Percentiles rank a stretch among this genome's conserved stretches.
These are phyloP conservation scores for Brachynemurus nebulosus DNA, from an alignment of 2,888 invertebrate genomes.

Conservation along the genomic window DNA sequence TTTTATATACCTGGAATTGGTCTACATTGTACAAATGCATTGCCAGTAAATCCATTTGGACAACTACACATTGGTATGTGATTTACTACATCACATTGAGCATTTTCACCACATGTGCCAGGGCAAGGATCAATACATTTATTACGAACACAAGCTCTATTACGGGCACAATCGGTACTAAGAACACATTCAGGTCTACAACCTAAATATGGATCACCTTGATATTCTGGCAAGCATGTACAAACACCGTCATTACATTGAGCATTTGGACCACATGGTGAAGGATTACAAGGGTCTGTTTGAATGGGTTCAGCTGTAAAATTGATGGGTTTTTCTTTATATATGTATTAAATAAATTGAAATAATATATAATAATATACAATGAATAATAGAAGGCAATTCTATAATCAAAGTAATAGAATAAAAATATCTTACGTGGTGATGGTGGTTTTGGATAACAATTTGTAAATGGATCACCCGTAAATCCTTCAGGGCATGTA, in stretches of 20 bases:
- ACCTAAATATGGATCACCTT: constrained; percentile 36
- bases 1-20: constrained; percentile 38
- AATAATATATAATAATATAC: constrained; percentile 10
- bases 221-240: constrained; percentile 33
- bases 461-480: constrained; percentile 41
- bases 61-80: constrained; percentile 47
- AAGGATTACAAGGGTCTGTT: constrained; percentile 45
- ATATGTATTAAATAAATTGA: too few species aligned
- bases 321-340: too few species aligned
- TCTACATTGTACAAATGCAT: constrained; percentile 53
- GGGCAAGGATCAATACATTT: constrained; percentile 46
- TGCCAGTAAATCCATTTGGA: constrained; percentile 47
- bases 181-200: constrained; percentile 46
- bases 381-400: constrained; percentile 10
- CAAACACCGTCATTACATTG: constrained; percentile 34
- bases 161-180: constrained; percentile 42
- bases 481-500: constrained; percentile 40
- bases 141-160: constrained; percentile 44
- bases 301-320: constrained; percentile 20
- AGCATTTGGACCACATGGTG: constrained; percentile 59
- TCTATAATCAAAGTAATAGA: constrained; percentile 5
- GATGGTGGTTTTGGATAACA: constrained; percentile 23
- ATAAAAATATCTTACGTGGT: constrained; percentile 17
- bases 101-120: constrained; percentile 47
- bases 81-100: constrained; percentile 40